A percentile compares a stretch with the other conserved stretches of the same genome.
These are phyloP conservation scores for Phaethornis superciliosus DNA, from an alignment of 2,113 vertebrate species.

Conservation along the genomic window DNA sequence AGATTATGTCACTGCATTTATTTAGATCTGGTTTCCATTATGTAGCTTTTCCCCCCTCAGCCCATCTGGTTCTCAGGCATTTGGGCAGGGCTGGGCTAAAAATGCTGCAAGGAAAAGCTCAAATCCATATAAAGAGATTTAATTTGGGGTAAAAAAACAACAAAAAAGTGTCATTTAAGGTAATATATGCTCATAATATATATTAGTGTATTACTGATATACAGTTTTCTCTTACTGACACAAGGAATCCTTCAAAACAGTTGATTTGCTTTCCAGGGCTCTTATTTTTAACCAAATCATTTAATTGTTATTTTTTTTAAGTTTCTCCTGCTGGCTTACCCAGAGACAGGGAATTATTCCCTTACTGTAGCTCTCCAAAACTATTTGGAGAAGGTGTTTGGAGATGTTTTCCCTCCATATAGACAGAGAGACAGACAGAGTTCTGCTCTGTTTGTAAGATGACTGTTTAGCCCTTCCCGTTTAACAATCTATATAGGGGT, in stretches of 20 bases:
- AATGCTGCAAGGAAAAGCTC: neutral
- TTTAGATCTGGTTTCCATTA: constrained; percentile 50
- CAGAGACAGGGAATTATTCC: neutral
- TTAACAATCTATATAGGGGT: neutral
- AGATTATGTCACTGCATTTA: constrained; percentile 40
- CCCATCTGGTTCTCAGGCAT: neutral
- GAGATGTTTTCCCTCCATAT: too few species aligned
- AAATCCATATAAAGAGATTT: neutral
- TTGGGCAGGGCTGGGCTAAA: neutral
- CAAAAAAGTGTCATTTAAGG: neutral
- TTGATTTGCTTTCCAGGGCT: neutral
- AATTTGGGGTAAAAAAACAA: neutral
- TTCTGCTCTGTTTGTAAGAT: neutral
- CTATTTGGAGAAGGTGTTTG: too few species aligned
- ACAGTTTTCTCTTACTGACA: neutral
- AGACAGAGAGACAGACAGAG: neutral
- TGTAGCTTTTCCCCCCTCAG: neutral
- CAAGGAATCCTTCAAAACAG: neutral
- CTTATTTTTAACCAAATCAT: neutral
- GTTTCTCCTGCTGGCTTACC: neutral
- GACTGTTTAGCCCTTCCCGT: neutral
- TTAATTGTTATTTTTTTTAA: neutral
- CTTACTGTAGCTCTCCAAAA: neutral
- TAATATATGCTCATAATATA: neutral
- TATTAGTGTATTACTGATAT: neutral